These are phyloP conservation scores for Alloscopus bannaensis DNA, from an alignment of 2,888 invertebrate species.

Conservation along the genomic window DNA sequence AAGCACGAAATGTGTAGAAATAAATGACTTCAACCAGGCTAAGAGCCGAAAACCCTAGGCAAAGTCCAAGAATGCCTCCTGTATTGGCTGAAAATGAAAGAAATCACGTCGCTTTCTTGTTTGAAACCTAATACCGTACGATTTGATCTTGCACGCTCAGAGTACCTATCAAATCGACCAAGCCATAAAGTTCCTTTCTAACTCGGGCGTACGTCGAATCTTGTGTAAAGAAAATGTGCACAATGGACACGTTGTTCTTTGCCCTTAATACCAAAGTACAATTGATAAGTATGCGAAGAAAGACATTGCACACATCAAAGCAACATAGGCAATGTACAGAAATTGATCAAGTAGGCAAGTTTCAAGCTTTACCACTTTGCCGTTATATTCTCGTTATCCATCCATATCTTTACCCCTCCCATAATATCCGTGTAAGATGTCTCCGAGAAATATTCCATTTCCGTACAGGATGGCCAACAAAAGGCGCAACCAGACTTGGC, in stretches of 20 bases:
- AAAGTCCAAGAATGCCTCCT: constrained; percentile 64
- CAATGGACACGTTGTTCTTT: constrained; percentile 67
- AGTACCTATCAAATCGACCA: constrained; percentile 67
- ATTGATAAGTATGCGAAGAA: background rate
- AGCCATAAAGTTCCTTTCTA: constrained; percentile 69
- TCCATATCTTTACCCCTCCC: constrained; percentile 53
- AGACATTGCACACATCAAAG: background rate
- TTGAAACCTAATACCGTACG: constrained; percentile 13
- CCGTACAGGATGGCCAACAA: constrained; percentile 64
- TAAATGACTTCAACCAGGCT: constrained; percentile 66
- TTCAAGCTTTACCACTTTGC: constrained; percentile 49
- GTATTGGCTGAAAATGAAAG: constrained; percentile 55
- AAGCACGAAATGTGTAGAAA: constrained; percentile 67
- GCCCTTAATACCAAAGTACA: constrained; percentile 48
- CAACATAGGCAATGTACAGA: too few species aligned
- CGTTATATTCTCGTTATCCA: constrained; percentile 57
- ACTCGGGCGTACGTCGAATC: constrained; percentile 69
- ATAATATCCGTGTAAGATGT: constrained; percentile 61
- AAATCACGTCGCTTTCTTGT: too few species aligned
- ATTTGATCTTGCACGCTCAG: constrained; percentile 11
- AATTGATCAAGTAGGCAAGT: background rate
- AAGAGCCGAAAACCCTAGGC: constrained; percentile 65
- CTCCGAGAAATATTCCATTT: constrained; percentile 65
- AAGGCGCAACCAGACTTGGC: constrained; percentile 51
- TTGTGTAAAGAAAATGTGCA: constrained; percentile 69